Conservation (phyloP, 53 echinoderm and acorn worm species). For the Paracentrotus lividus region DNA sequence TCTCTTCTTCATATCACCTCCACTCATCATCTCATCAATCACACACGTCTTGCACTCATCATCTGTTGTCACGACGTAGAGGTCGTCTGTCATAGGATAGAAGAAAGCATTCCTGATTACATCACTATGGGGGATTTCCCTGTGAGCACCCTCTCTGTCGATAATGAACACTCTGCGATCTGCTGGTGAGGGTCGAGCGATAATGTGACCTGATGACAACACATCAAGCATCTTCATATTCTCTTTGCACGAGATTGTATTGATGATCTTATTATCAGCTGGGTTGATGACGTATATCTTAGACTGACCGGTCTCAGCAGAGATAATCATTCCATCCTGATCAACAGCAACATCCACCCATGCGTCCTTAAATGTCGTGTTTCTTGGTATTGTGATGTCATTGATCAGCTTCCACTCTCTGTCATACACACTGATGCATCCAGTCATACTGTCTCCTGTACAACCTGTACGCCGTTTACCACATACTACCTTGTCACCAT, state of each 20-base stretch:
- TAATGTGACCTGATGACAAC: conserved; percentile 18
- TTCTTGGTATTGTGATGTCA: conserved; percentile 35
- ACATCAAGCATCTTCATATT: not conserved
- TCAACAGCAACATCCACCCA: not conserved
- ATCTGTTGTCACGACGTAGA: conserved; percentile 25
- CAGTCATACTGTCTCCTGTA: conserved; percentile 6
- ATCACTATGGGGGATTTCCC: conserved; percentile 6
- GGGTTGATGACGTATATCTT: conserved; percentile 31
- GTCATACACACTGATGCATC: conserved; percentile 23
- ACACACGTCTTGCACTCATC: conserved; percentile 18
- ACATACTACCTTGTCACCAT: conserved; percentile 2
- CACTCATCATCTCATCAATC: conserved; percentile 32
- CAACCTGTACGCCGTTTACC: not conserved
- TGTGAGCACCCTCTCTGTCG: not conserved
- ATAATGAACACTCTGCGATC: conserved; percentile 23
- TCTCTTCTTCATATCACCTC: conserved; percentile 8
- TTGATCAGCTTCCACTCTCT: not conserved
- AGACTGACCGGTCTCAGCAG: conserved; percentile 11
- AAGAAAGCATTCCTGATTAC: not conserved
- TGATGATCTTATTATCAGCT: not conserved
- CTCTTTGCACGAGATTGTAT: conserved; percentile 2
- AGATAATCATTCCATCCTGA: conserved; percentile 9
- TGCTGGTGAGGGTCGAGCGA: conserved; percentile 16
- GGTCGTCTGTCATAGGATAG: not conserved
- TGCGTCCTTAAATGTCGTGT: not conserved